Evolutionary conservation across 1,140 invertebrate species (phyloP), one percentile per base, ranked within the genome.

Genomic region (Neodiprion pinetum): DNA sequence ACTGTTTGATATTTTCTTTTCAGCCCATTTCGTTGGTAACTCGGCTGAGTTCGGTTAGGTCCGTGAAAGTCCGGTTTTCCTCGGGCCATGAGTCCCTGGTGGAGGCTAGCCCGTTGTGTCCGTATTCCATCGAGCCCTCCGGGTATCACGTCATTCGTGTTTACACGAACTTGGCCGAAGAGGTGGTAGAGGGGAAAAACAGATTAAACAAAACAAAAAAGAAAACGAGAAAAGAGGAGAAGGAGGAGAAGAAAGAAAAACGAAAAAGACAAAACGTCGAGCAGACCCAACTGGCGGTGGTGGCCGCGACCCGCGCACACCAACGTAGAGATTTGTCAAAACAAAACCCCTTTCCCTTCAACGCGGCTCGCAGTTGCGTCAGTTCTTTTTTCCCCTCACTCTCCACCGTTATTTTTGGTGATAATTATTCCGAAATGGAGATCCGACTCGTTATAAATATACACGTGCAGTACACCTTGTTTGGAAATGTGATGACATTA

Each of bases 131-230:
- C 65, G 80, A 78, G 83, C 81, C 81, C 80, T 78, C 75, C 74
- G 77, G 1, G 79, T 86, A 86, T 85, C 84, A 83, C 53, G 84
- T 84, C 85, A 86, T 83, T 85, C 81, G 85, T 84, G 82, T 85
- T 85, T 84, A 86, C 81, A 85, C 53, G 53, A 17, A 61, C 11
- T 61, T 61, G 11, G 53, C 83, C 81, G 78, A 74, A 70, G 75
- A 74, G 74, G 76, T 47, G 72, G 65, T 76, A 75, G 76, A 77
- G 80, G 48, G 50, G 61, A 49, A 75, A 67, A 67, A n/a, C 10
- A 53, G 53, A 21, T 47, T 23, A 72, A 72, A 14, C 50, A 72
- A 28, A 53, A 53, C 72, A 40, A n/a, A 23, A 53, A 53, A 71
- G 21, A 71, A 71, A 71, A 71, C 47, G 61, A 7, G 47, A 71